These are phyloP conservation scores for Riparia riparia DNA, from an alignment of 2,113 vertebrate species.

Conservation along the genomic window DNA sequence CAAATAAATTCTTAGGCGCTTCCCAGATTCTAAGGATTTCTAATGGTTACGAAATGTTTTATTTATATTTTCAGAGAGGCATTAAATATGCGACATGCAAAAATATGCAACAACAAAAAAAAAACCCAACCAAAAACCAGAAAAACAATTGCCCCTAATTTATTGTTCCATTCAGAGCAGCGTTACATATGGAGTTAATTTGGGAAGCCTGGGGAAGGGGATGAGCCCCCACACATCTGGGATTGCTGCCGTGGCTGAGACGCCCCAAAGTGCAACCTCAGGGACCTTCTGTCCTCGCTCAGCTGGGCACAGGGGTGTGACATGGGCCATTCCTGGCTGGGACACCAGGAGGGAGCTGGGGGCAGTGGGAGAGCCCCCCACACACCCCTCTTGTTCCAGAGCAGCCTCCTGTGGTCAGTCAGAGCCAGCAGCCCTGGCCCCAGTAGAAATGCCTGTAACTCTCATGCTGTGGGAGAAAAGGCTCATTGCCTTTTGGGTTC, in stretches of 20 bases:
- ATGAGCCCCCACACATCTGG: not conserved
- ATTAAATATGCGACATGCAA: conserved; percentile 51
- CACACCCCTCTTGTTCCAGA: not conserved
- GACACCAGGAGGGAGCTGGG: not conserved
- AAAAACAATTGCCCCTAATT: conserved; percentile 5
- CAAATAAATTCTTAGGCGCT: conserved; percentile 77
- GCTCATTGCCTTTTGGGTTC: fast-evolving
- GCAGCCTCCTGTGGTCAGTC: not conserved
- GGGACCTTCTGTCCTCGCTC: not conserved
- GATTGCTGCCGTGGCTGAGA: not conserved
- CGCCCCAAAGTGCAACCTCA: not conserved
- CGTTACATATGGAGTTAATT: conserved; percentile 30
- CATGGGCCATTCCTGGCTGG: fast-evolving
- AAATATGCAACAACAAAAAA: conserved; percentile 47
- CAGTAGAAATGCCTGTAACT: not conserved
- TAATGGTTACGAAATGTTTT: conserved; percentile 74
- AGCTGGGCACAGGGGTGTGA: not conserved
- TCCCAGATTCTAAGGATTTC: conserved; percentile 70
- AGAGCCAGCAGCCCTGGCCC: not conserved
- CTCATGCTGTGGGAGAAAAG: fast-evolving
- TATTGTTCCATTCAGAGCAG: not conserved
- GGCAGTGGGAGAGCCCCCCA: not conserved
- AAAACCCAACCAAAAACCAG: not conserved
- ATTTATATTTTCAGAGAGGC: conserved; percentile 77
- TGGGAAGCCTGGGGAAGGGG: not conserved